These are phyloP conservation scores for Halictus rubicundus DNA, from an alignment of 1,140 invertebrate genomes.

Conservation along the genomic window DNA sequence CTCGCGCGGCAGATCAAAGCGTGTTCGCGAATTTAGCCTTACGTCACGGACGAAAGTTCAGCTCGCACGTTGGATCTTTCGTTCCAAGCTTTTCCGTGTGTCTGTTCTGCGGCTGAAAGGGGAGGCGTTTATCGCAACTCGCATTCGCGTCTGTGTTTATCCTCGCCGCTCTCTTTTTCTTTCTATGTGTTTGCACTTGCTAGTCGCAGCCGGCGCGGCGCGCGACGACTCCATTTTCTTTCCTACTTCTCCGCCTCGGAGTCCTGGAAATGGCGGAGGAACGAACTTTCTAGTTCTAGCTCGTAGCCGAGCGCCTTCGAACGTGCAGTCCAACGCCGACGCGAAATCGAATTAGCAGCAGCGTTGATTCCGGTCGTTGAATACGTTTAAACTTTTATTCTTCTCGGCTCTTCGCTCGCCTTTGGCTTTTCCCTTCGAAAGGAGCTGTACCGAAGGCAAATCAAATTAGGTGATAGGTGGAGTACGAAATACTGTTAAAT, in stretches of 20 bases:
- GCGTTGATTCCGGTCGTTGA: neutral
- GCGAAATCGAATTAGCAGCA: neutral
- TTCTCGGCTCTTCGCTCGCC: neutral
- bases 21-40: neutral
- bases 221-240: too few species aligned
- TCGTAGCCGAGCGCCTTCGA: neutral
- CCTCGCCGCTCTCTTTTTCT: neutral
- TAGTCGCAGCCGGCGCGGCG: neutral
- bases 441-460: neutral
- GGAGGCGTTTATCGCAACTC: neutral
- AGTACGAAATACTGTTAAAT: too few species aligned
- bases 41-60: neutral
- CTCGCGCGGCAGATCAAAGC: neutral
- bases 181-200: neutral
- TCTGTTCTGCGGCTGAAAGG: neutral
- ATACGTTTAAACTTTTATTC: neutral
- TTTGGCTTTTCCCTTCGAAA: neutral
- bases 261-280: neutral
- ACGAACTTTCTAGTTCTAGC: neutral
- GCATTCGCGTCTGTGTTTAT: neutral
- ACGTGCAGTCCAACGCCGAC: neutral
- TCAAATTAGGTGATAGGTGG: neutral
- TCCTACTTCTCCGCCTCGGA: neutral
- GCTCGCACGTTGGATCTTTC: neutral
- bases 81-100: neutral